Conservation (phyloP, 2,797 vertebrate genomes). For the Sitta carolinensis region DNA sequence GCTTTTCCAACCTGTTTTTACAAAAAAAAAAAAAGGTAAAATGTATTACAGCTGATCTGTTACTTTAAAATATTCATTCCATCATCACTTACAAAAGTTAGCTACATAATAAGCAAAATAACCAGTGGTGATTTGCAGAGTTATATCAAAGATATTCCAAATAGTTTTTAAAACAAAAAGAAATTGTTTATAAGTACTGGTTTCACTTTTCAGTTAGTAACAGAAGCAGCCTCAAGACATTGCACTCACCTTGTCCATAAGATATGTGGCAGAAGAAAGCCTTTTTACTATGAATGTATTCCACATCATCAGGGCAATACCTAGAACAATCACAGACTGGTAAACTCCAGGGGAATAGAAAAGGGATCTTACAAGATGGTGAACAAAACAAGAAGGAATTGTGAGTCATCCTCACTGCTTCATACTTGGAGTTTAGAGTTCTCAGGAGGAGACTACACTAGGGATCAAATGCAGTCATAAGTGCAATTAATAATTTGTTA, state of each 20-base stretch:
- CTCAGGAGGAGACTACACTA: background rate
- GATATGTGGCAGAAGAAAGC: constrained; percentile 90
- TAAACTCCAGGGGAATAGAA: background rate
- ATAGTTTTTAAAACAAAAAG: background rate
- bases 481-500: background rate
- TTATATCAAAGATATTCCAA: background rate
- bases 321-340: constrained; percentile 69
- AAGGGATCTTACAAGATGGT: background rate
- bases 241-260: constrained; percentile 91
- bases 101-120: background rate
- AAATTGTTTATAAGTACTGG: background rate
- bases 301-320: constrained; percentile 97
- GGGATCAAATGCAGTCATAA: background rate
- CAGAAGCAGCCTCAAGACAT: background rate
- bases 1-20: constrained; percentile 91
- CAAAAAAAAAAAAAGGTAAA: background rate
- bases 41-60: background rate
- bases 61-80: background rate
- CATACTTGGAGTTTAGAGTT: background rate
- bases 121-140: background rate
- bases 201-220: background rate
- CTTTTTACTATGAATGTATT: constrained; percentile 95
- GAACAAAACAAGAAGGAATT: background rate
- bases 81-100: background rate
- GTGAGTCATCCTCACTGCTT: background rate